Conservation (phyloP, 1,140 invertebrate species). For the Listronotus bonariensis region DNA sequence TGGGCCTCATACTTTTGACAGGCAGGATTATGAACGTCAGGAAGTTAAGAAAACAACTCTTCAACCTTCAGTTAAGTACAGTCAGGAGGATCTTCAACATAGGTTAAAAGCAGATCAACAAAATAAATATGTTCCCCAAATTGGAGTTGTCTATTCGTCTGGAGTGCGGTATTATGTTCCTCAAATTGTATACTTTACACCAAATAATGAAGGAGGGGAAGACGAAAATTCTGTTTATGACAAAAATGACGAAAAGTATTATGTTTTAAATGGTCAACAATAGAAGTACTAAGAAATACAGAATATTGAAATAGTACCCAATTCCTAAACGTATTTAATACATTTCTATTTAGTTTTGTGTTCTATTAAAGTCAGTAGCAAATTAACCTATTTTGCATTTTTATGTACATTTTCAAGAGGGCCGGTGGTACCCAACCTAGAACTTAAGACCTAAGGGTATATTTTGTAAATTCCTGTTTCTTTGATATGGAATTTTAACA, state of each 20-base stretch:
- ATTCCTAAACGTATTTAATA: too few species aligned
- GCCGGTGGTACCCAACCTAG: too few species aligned
- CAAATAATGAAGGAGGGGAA: constrained; percentile 39
- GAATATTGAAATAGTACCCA: too few species aligned
- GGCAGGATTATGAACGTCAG: constrained; percentile 47
- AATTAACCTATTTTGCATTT: too few species aligned
- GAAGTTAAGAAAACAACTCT: constrained; percentile 35
- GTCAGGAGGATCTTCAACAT: constrained; percentile 24
- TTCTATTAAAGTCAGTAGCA: too few species aligned
- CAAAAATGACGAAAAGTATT: constrained; percentile 47
- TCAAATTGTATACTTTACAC: constrained; percentile 46
- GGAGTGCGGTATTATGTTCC: constrained; percentile 55
- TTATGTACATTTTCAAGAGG: too few species aligned
- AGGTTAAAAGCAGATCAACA: constrained; percentile 23
- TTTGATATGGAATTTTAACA: too few species aligned
- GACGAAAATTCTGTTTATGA: constrained; percentile 52
- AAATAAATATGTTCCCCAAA: constrained; percentile 48
- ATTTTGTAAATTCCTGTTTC: too few species aligned
- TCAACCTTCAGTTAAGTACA: constrained; percentile 35
- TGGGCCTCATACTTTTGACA: constrained; percentile 52
- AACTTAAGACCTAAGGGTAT: too few species aligned
- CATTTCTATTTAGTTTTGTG: too few species aligned
- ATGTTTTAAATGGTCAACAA: constrained; percentile 27
- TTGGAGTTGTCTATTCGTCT: constrained; percentile 52
- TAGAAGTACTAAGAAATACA: too few species aligned